Evolutionary conservation across 2,797 vertebrate genomes (phyloP), one percentile per base, ranked within the genome.

Genomic region (Nannoperca australis): DNA sequence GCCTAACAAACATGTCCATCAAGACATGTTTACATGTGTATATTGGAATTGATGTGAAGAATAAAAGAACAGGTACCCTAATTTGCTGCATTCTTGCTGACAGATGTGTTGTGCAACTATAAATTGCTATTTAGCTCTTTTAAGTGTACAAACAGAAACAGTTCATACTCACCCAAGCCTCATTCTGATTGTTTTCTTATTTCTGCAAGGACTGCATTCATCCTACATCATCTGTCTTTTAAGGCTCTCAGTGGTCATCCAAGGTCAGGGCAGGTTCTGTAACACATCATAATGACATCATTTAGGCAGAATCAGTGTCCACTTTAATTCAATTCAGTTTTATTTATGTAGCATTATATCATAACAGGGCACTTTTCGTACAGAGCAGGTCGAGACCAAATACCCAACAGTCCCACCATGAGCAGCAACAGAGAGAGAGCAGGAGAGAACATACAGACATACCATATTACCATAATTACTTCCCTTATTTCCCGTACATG

Each of bases 221-320:
- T 69, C 18, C 30, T 34, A 15, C n/a, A 9, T 32, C 3, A 14
- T 76, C 10, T 56, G 15, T 54, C 27, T 47, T 69, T 59, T 4
- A 68, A 40, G 34, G 34, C 38, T 56, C n/a, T 70, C 17, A n/a
- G 40, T 1, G 1, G 32, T 45, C 50, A 49, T 42, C 15, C 38
- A 38, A 60, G 45, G 63, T 30, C 24, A 51, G 13, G 17, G 14
- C 36, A 1, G 14, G n/a, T 32, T 20, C 38, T 73, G 30, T 54
- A 62, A 42, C 62, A 34, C 50, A 32, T 12, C 32, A 24, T 42
- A 5, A 40, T 72, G 30, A 64, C 62, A 77, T 53, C 8, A 82
- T 68, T 68, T 64, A 47, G 32, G 36, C 34, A 45, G 11, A 64
- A 56, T 81, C 49, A 69, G 24, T 18, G 58, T 67, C 54, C 71